Evolutionary conservation across 1,140 invertebrate species (phyloP).

Genomic region (Ceratosolen fusciceps): DNA sequence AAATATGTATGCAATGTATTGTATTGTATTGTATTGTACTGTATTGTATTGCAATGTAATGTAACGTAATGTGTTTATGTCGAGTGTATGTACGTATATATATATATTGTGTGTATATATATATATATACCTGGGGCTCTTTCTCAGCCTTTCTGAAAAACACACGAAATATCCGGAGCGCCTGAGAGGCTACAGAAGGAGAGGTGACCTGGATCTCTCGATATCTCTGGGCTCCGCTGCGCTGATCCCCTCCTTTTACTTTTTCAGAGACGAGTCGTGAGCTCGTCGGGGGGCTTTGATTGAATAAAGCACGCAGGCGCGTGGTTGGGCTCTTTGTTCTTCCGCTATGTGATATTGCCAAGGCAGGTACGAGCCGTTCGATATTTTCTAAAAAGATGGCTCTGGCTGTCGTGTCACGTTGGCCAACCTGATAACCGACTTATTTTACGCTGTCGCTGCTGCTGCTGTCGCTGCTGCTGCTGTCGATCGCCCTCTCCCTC

Average conservation of each 20-base stretch:
- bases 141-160: slow-evolving; percentile 47
- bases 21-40: too few relatives aligned
- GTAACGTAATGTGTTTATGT: too few relatives aligned
- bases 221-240: slow-evolving; percentile 16
- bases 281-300: slow-evolving; percentile 21
- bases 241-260: slow-evolving; percentile 12
- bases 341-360: slow-evolving; percentile 1
- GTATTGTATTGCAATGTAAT: too few relatives aligned
- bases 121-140: too few relatives aligned
- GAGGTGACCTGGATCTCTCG: slow-evolving; percentile 40
- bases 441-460: too few relatives aligned
- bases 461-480: too few relatives aligned
- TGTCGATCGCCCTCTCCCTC: too few relatives aligned
- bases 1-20: too few relatives aligned
- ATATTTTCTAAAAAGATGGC: not conserved
- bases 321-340: not conserved
- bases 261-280: slow-evolving; percentile 23
- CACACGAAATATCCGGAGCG: slow-evolving; percentile 22
- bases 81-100: too few relatives aligned
- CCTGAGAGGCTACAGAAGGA: slow-evolving; percentile 12
- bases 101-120: too few relatives aligned
- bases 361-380: not conserved
- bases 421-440: too few relatives aligned
- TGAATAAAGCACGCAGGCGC: slow-evolving; percentile 47
- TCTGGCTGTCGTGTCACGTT: too few relatives aligned